Percentiles rank a stretch among this genome's conserved stretches.
Conservation (phyloP, 2,797 vertebrate species). For the Somateria mollissima region DNA sequence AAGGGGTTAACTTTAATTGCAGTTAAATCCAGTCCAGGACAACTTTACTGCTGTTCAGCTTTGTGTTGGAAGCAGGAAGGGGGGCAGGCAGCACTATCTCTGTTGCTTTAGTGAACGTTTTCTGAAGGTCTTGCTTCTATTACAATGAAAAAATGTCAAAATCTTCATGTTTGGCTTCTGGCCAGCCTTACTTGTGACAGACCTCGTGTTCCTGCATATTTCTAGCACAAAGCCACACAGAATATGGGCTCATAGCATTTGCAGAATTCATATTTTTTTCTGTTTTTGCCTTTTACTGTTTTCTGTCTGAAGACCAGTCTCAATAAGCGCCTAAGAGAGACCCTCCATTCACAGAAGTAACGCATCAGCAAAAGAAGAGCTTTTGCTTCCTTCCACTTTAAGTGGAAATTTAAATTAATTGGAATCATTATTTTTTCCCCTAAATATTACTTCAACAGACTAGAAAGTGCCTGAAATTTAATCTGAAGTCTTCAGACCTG, state of each 20-base stretch:
- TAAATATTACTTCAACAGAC: constrained; percentile 23
- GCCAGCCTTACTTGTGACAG: background rate
- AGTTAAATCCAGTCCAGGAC: background rate
- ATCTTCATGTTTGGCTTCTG: background rate
- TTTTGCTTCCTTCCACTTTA: constrained; percentile 12
- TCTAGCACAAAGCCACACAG: background rate
- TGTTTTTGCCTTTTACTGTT: background rate
- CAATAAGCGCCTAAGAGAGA: constrained; percentile 14
- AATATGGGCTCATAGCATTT: background rate
- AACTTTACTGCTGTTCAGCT: background rate
- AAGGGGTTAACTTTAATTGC: background rate
- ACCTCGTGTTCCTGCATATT: background rate
- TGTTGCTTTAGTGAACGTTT: background rate
- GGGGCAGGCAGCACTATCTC: background rate
- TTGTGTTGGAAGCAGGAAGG: background rate
- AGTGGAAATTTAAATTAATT: constrained; percentile 59
- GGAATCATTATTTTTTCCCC: constrained; percentile 1
- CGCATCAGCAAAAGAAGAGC: constrained; percentile 33
- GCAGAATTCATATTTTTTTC: background rate
- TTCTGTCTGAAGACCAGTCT: constrained; percentile 37
- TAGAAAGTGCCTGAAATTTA: constrained; percentile 38
- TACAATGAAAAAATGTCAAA: background rate
- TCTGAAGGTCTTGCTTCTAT: background rate
- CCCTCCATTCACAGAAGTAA: constrained; percentile 32
- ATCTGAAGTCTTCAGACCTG: constrained; percentile 29